Conservation (phyloP, 92 coral and sea anemone genomes). For the Meandrina meandrites region DNA sequence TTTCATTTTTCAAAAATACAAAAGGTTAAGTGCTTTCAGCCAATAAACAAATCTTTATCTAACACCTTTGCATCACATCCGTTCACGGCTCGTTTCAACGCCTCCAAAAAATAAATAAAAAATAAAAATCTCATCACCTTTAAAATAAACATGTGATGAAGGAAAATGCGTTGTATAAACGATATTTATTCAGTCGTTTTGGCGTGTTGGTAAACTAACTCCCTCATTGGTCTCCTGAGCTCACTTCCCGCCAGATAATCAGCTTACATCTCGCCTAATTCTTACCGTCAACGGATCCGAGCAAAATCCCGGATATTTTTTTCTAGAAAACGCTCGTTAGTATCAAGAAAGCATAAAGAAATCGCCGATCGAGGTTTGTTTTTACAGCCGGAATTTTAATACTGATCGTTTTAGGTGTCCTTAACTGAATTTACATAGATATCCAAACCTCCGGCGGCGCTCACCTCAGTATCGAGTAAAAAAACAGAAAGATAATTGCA, state of each 20-base stretch:
- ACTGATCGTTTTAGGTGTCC: not conserved
- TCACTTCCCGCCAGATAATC: not conserved
- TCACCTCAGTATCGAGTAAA: not conserved
- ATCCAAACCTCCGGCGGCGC: not conserved
- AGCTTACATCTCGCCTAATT: not conserved
- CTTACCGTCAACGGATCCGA: not conserved
- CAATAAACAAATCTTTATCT: not conserved
- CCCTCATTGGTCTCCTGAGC: not conserved
- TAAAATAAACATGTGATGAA: not conserved
- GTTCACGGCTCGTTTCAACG: not conserved
- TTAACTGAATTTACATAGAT: not conserved
- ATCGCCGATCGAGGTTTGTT: not conserved
- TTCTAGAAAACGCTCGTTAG: too few species aligned
- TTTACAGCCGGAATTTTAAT: not conserved
- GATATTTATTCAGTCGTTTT: not conserved
- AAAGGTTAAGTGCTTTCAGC: not conserved
- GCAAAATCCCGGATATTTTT: not conserved
- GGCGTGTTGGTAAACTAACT: not conserved
- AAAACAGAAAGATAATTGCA: not conserved
- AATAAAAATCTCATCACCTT: not conserved
- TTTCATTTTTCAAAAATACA: not conserved
- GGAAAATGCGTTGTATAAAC: not conserved
- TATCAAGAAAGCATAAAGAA: not conserved
- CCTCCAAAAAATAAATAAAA: slow-evolving; percentile 2
- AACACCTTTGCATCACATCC: not conserved